A percentile compares a stretch with the other conserved stretches of the same genome.
Evolutionary conservation across 2,888 invertebrate genomes (phyloP).

Genomic region (Drepana falcataria): DNA sequence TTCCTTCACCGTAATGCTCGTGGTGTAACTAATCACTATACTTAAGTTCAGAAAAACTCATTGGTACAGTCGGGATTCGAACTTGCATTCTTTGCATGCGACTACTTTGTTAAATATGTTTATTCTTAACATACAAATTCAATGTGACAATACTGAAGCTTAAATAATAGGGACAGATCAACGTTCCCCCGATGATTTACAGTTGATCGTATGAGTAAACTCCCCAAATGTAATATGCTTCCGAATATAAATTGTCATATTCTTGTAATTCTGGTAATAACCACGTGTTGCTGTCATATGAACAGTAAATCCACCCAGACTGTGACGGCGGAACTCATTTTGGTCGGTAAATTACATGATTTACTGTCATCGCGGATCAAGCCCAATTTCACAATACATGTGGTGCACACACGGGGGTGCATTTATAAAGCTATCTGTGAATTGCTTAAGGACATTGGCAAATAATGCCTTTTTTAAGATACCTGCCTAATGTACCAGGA

Average conservation of each 20-base stretch:
- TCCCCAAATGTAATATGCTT: conserved; percentile 51
- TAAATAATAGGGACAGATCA: conserved; percentile 23
- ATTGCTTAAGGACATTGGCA: background rate
- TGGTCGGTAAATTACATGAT: conserved; percentile 73
- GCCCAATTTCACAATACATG: conserved; percentile 23
- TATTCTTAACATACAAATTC: too few relatives aligned
- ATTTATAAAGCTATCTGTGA: conserved; percentile 5
- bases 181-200: conserved; percentile 35
- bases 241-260: conserved; percentile 60
- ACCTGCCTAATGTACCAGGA: too few relatives aligned
- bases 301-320: conserved; percentile 55
- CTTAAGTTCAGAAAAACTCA: too few relatives aligned
- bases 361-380: conserved; percentile 67
- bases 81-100: too few relatives aligned
- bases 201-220: conserved; percentile 46
- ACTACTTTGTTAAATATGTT: too few relatives aligned
- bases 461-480: background rate
- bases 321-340: conserved; percentile 47
- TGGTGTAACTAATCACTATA: too few relatives aligned
- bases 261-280: conserved; percentile 62
- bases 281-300: conserved; percentile 59
- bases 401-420: conserved; percentile 21
- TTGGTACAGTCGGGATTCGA: too few relatives aligned
- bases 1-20: too few relatives aligned
- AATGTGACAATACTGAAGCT: too few relatives aligned